Percentiles rank a stretch among this genome's conserved stretches.
phyloP scores from a whole-genome alignment of 2,797 vertebrate species.

The Champsocephalus gunnari region DNA sequence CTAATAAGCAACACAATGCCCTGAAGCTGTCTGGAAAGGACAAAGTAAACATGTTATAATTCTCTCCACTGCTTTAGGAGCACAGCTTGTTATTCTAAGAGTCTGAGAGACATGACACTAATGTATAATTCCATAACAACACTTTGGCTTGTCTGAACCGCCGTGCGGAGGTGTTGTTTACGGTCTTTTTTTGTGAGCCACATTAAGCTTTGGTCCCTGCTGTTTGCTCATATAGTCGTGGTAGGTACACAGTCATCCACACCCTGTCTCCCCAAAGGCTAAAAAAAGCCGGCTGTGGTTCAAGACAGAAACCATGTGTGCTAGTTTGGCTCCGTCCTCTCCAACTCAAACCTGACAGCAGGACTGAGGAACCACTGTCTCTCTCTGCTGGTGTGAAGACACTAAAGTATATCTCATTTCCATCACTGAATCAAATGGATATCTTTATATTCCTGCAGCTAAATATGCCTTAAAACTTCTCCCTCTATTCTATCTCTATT shows the following conservation, averaged over 20 bases:
- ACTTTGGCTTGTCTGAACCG: conserved; percentile 26
- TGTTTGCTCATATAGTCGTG: conserved; percentile 63
- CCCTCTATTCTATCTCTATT: background rate
- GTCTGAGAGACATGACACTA: conserved; percentile 47
- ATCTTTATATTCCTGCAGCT: conserved; percentile 1
- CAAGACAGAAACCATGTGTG: conserved; percentile 49
- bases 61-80: background rate
- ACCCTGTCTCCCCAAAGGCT: conserved; percentile 72
- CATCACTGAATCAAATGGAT: background rate
- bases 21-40: background rate
- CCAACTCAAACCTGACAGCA: conserved; percentile 11
- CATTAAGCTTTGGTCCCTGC: conserved; percentile 21
- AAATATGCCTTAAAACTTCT: background rate
- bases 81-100: conserved; percentile 27
- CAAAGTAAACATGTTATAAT: background rate
- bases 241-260: conserved; percentile 65
- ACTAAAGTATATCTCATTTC: conserved; percentile 28
- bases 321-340: conserved; percentile 36
- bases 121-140: conserved; percentile 36
- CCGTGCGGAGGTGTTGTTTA: conserved; percentile 40
- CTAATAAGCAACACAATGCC: background rate
- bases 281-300: conserved; percentile 76
- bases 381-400: conserved; percentile 20
- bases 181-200: conserved; percentile 26
- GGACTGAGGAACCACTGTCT: conserved; percentile 57